These are phyloP conservation scores for Pemphredon lugubris DNA, from an alignment of 2,888 invertebrate species.

Conservation along the genomic window DNA sequence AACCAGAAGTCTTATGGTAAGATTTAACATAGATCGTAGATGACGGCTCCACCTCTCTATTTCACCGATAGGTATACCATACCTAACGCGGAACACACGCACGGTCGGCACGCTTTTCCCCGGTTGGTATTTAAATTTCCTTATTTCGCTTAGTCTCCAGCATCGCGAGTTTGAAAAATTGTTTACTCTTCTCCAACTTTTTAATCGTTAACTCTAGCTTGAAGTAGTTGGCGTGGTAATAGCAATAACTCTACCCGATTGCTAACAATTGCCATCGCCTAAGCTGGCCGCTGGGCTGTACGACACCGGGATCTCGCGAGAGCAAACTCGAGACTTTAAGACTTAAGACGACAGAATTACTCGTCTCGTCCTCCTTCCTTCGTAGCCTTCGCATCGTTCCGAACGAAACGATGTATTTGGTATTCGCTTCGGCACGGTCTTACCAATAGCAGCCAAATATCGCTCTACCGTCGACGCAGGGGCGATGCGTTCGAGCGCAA, in stretches of 20 bases:
- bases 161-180: slow-evolving; percentile 10
- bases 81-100: slow-evolving; percentile 46
- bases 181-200: too few species aligned
- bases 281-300: background rate
- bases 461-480: slow-evolving; percentile 41
- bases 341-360: too few species aligned
- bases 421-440: slow-evolving; percentile 60
- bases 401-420: slow-evolving; percentile 59
- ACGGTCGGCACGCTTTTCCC: slow-evolving; percentile 47
- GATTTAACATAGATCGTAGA: slow-evolving; percentile 63
- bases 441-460: slow-evolving; percentile 65
- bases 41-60: slow-evolving; percentile 31
- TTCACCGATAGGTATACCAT: slow-evolving; percentile 45
- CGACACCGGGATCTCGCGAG: slow-evolving; percentile 6
- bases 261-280: too few species aligned
- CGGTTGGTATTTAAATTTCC: slow-evolving; percentile 51
- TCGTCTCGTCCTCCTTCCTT: slow-evolving; percentile 18
- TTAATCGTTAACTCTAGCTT: too few species aligned
- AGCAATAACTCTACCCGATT: too few species aligned
- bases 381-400: slow-evolving; percentile 9
- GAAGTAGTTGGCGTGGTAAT: too few species aligned
- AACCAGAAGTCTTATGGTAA: slow-evolving; percentile 74
- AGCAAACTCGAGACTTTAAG: too few species aligned
- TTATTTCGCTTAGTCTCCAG: slow-evolving; percentile 33
- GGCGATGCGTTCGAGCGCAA: slow-evolving; percentile 31